Evolutionary conservation across 2,888 invertebrate species (phyloP).

Genomic region (Metopia argyrocephala): DNA sequence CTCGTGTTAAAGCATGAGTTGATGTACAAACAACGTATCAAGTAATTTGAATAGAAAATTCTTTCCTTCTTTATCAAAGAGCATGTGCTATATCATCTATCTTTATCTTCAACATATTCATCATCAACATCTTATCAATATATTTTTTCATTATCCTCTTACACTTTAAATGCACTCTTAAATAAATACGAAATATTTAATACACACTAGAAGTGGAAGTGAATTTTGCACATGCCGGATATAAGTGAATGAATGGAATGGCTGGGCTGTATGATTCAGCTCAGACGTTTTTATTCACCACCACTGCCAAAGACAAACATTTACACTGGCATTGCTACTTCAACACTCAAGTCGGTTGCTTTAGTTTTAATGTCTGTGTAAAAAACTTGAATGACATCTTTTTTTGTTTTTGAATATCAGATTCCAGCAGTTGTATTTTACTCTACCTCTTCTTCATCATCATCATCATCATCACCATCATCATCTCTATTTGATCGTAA

Average conservation of each 20-base stretch:
- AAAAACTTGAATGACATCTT: conserved; percentile 61
- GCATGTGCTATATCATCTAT: conserved; percentile 61
- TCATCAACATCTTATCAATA: conserved; percentile 21
- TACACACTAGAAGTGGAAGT: conserved; percentile 35
- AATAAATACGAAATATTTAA: not conserved
- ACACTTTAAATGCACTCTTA: conserved; percentile 33
- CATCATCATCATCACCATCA: conserved; percentile 18
- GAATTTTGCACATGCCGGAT: conserved; percentile 72
- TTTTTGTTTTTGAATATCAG: conserved; percentile 59
- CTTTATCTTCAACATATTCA: conserved; percentile 19
- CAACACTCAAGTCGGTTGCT: conserved; percentile 19
- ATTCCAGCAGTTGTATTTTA: conserved; percentile 65
- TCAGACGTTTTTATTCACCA: conserved; percentile 21
- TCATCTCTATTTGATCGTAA: conserved; percentile 38
- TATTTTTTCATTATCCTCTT: conserved; percentile 53
- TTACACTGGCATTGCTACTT: not conserved
- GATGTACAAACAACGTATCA: conserved; percentile 46
- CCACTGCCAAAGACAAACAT: not conserved
- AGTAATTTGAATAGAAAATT: conserved; percentile 54
- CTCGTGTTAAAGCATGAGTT: conserved; percentile 51
- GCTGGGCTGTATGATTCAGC: conserved; percentile 9
- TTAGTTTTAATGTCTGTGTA: conserved; percentile 14
- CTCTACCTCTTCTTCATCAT: conserved; percentile 35
- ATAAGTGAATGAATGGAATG: conserved; percentile 53
- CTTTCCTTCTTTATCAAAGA: conserved; percentile 16